Evolutionary conservation across 2,888 invertebrate species (phyloP).

Genomic region (Lottia scabra): DNA sequence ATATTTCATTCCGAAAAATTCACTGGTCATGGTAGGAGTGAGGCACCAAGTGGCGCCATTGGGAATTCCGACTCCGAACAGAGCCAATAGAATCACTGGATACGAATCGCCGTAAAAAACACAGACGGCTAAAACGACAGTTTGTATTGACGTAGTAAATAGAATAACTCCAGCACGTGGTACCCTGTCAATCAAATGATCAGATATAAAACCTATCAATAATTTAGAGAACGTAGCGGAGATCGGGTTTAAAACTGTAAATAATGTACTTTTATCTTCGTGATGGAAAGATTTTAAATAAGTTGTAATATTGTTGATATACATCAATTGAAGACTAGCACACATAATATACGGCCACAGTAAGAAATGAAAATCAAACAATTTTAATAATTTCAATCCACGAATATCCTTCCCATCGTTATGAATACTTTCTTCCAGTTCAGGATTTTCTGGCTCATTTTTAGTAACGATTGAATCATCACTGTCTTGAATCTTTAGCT

Average conservation of each 20-base stretch:
- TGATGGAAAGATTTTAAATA: slow-evolving; percentile 50
- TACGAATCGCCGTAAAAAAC: slow-evolving; percentile 45
- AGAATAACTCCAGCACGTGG: slow-evolving; percentile 46
- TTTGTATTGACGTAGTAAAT: slow-evolving; percentile 43
- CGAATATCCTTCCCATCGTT: slow-evolving; percentile 35
- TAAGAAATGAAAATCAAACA: slow-evolving; percentile 51
- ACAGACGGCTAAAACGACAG: slow-evolving; percentile 42
- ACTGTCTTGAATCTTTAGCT: background rate
- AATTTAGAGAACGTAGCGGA: slow-evolving; percentile 49
- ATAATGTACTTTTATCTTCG: slow-evolving; percentile 45
- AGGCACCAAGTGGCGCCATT: slow-evolving; percentile 57
- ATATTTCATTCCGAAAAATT: slow-evolving; percentile 54
- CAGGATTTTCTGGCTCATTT: slow-evolving; percentile 10
- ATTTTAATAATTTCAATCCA: slow-evolving; percentile 38
- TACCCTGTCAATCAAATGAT: slow-evolving; percentile 41
- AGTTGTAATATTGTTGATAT: slow-evolving; percentile 48
- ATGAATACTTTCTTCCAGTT: slow-evolving; percentile 14
- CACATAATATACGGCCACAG: slow-evolving; percentile 53
- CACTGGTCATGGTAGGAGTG: slow-evolving; percentile 55
- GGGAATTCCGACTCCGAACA: slow-evolving; percentile 47
- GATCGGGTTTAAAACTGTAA: slow-evolving; percentile 49
- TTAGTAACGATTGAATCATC: slow-evolving; percentile 10
- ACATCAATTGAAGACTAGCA: slow-evolving; percentile 51
- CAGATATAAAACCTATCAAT: slow-evolving; percentile 47
- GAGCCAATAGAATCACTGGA: slow-evolving; percentile 37